Base-by-base conservation (phyloP, 2,888 invertebrate species). In the Xestobium rufovillosum region DNA sequence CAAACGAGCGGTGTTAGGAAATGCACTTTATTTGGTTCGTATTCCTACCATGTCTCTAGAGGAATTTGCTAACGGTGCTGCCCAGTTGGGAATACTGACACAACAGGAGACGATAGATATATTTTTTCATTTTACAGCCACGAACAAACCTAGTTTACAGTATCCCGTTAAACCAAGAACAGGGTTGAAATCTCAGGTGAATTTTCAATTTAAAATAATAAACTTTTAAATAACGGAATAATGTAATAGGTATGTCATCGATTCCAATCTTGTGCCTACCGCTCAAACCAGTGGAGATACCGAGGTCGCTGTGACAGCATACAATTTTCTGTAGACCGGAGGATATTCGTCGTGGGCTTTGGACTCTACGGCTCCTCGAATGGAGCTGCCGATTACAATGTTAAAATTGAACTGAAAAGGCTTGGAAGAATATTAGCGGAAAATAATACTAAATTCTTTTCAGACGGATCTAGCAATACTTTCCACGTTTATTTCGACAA, bases 211-310 rank as follows among this genome's bases (percentile, higher is more conserved):
- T 13, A 14, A 32, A 39, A 30, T 9, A 40, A 31, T 38, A 14
- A 33, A n/a, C 13, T 9, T 32, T n/a, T 39, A 3, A n/a, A 14
- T 23, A 10, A 2, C 6, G 14, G 12, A 39, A 42, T 27, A 48
- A 52, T 44, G 34, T 64, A 63, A 9, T 70, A 90, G 81, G 84
- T 91, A 34, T 94, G 94, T 57, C 94, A 92, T 68, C 76, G 95
- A 61, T 96, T 96, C 63, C 91, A 92, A 65, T 94, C 94, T 6
- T 92, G 92, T 57, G 95, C 95, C 3, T 95, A 94, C 66, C 78
- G 95, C 51, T 90, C 90, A 56, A 96, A 95, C 60, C 95, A 96
- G 63, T 96, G 96, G 95, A 78, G 95, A 36, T 96, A 96, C 63
- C 75, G 96, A 50, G 95, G 95, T 1, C 78, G 95, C 35, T 94